Percentiles rank a stretch among this genome's conserved stretches.
phyloP scores from a whole-genome alignment of 1,140 invertebrate genomes.

The Monochamus saltuarius region DNA sequence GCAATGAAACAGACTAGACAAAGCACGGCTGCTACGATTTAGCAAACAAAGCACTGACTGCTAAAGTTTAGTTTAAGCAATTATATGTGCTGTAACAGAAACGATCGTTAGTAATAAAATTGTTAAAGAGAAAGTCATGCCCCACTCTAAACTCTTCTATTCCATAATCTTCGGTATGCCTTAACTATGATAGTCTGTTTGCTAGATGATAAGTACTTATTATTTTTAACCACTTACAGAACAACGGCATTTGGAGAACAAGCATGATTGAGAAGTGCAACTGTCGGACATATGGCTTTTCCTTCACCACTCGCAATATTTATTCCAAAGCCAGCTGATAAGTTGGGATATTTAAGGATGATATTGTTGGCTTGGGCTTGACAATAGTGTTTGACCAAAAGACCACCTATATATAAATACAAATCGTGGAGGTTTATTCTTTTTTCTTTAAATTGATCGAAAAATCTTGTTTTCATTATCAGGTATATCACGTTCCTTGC shows the following conservation, averaged over 20 bases:
- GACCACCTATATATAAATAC: conserved; percentile 21
- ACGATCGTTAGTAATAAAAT: no score
- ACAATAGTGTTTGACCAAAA: conserved; percentile 31
- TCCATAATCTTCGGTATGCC: no score
- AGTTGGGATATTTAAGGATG: conserved; percentile 20
- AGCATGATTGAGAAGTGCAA: conserved; percentile 25
- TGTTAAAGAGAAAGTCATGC: no score
- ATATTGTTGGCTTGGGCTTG: conserved; percentile 25
- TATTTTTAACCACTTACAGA: conserved; percentile 24
- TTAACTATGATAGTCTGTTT: no score
- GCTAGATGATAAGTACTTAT: no score
- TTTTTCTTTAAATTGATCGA: conserved; percentile 7
- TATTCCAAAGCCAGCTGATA: conserved; percentile 9
- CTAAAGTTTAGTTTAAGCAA: no score
- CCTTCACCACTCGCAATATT: conserved; percentile 15
- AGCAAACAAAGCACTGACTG: no score
- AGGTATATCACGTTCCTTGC: conserved; percentile 22
- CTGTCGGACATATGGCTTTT: conserved; percentile 29
- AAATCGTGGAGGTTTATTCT: conserved; percentile 4
- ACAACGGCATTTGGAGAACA: conserved; percentile 25
- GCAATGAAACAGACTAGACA: no score
- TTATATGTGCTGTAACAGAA: no score
- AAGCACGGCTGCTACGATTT: no score
- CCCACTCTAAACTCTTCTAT: no score
- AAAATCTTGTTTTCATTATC: conserved; percentile 20